These are phyloP conservation scores for Paedocypris micromegethes DNA, from an alignment of 2,797 vertebrate species.

Conservation along the genomic window DNA sequence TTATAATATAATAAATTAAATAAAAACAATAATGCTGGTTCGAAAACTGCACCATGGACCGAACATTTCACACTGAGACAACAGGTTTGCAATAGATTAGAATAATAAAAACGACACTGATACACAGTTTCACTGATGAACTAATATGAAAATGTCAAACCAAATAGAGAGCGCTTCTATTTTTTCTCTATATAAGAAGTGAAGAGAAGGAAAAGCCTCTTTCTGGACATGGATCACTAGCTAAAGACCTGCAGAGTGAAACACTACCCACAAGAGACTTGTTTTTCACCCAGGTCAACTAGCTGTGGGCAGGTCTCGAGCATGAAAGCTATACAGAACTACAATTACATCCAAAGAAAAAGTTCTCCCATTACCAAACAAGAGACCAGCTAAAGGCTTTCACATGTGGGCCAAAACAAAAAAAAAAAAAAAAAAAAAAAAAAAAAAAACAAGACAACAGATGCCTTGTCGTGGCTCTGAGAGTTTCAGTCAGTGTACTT, in stretches of 20 bases:
- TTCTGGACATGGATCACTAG: constrained; percentile 71
- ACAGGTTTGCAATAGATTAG: too few relatives aligned
- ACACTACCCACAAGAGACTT: constrained; percentile 68
- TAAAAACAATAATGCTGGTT: too few relatives aligned
- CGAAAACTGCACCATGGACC: too few relatives aligned
- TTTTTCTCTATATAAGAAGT: constrained; percentile 54
- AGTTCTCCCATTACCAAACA: constrained; percentile 51
- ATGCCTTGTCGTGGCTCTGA: constrained; percentile 45
- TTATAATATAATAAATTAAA: too few relatives aligned
- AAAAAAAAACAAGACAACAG: constrained; percentile 27
- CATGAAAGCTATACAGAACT: constrained; percentile 57
- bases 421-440: constrained; percentile 20
- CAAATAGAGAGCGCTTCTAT: constrained; percentile 58
- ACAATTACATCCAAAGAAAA: constrained; percentile 59
- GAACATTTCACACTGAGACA: too few relatives aligned
- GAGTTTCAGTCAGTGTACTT: constrained; percentile 49
- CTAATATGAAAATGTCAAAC: background rate
- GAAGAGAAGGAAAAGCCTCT: constrained; percentile 57
- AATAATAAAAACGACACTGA: background rate
- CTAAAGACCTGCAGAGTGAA: constrained; percentile 71
- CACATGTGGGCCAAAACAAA: constrained; percentile 16
- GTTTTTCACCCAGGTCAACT: constrained; percentile 74
- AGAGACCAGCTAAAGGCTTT: constrained; percentile 25
- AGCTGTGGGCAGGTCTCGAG: constrained; percentile 63
- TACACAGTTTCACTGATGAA: constrained; percentile 9